Conservation (phyloP, 2,113 vertebrate species). For the Clinocottus analis region DNA sequence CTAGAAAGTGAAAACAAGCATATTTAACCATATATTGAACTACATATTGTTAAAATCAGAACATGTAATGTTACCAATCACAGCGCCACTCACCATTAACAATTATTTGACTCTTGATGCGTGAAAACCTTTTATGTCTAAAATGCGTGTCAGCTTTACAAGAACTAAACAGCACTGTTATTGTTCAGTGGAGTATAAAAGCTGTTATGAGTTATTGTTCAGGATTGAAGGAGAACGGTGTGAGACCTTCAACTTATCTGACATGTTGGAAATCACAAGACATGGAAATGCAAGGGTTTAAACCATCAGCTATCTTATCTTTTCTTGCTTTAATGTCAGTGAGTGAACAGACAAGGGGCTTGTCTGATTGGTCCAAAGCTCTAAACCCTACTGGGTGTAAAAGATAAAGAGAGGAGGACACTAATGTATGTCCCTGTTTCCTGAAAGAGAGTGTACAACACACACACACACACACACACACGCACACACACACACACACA, state of each 20-base stretch:
- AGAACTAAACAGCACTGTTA: conserved; percentile 9
- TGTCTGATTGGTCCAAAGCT: conserved; percentile 21
- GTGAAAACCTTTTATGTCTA: conserved; percentile 37
- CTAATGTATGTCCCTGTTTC: conserved; percentile 58
- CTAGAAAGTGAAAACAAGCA: not conserved
- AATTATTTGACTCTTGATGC: not conserved
- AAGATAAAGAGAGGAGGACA: conserved; percentile 54
- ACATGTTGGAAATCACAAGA: conserved; percentile 5
- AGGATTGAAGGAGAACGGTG: conserved; percentile 1
- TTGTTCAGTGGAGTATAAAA: conserved; percentile 29
- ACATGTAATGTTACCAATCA: not conserved
- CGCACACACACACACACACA: not conserved
- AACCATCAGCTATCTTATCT: not conserved
- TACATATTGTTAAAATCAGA: not conserved
- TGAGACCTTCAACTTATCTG: not conserved
- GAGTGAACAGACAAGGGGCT: not conserved
- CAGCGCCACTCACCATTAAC: not conserved
- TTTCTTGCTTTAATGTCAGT: conserved; percentile 13
- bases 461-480: conserved; percentile 27
- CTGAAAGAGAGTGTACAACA: conserved; percentile 39
- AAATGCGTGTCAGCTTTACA: conserved; percentile 52
- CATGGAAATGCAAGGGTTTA: conserved; percentile 2
- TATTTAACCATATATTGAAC: not conserved
- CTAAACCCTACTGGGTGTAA: conserved; percentile 27
- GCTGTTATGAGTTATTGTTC: conserved; percentile 19